Evolutionary conservation across 2,888 invertebrate genomes (phyloP).

Genomic region (Drosophila longiperda): DNA sequence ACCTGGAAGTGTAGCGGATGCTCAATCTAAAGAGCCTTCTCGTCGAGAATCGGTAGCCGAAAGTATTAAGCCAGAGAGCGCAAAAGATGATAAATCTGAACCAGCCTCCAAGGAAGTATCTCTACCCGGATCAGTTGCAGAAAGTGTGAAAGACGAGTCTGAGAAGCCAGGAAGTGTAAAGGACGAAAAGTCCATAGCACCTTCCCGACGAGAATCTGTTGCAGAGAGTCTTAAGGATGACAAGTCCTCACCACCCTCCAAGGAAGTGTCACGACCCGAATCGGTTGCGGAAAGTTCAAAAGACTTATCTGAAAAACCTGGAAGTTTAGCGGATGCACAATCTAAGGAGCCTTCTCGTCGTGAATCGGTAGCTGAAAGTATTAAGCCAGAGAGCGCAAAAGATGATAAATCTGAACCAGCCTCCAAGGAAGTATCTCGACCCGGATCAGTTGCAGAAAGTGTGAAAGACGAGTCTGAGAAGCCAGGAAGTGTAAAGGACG

Average conservation of each 20-base stretch:
- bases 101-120: neutral
- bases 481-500: neutral
- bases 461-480: too few relatives aligned
- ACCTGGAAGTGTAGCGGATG: too few relatives aligned
- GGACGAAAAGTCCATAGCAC: neutral
- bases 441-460: neutral
- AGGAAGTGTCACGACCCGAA: neutral
- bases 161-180: neutral
- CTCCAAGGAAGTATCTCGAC: neutral
- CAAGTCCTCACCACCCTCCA: neutral
- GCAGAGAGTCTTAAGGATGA: neutral
- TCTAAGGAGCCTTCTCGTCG: neutral
- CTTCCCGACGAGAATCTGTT: neutral
- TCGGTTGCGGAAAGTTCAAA: neutral
- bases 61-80: neutral
- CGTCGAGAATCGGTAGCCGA: neutral
- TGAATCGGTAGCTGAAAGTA: neutral
- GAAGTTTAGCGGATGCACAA: neutral
- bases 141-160: neutral
- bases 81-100: fast-evolving
- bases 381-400: fast-evolving
- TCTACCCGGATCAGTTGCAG: fast-evolving
- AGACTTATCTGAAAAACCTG: neutral
- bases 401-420: neutral
- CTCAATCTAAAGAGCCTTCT: neutral